Percentiles rank a stretch among this genome's conserved stretches.
Evolutionary conservation across 2,888 invertebrate genomes (phyloP).

Genomic region (Campopleginae sp.): DNA sequence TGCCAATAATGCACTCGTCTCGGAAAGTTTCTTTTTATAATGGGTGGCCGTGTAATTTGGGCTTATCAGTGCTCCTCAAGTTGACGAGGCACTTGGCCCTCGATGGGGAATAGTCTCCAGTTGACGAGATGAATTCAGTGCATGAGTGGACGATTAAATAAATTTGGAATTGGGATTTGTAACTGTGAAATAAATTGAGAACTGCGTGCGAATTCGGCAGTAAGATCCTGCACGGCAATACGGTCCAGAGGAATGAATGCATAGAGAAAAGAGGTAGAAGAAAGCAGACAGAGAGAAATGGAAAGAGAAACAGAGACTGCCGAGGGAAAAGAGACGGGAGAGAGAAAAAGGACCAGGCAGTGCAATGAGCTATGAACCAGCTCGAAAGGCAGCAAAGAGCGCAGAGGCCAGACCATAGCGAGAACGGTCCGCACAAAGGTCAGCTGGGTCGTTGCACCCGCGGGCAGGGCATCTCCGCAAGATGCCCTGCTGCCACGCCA

Average conservation of each 20-base stretch:
- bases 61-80: background rate
- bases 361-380: conserved; percentile 50
- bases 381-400: conserved; percentile 52
- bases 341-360: conserved; percentile 33
- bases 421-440: conserved; percentile 82
- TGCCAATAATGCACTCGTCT: background rate
- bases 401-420: conserved; percentile 77
- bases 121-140: background rate
- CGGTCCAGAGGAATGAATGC: background rate
- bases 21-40: background rate
- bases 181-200: background rate
- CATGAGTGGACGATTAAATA: background rate
- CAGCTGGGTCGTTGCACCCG: conserved; percentile 83
- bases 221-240: background rate
- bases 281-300: conserved; percentile 2
- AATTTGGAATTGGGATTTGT: background rate
- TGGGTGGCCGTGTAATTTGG: background rate
- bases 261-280: background rate
- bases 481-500: conserved; percentile 80
- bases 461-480: conserved; percentile 80
- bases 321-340: conserved; percentile 15
- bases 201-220: background rate
- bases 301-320: conserved; percentile 10
- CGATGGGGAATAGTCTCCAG: background rate
- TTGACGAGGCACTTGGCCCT: background rate